Evolutionary conservation across 2,797 vertebrate genomes (phyloP), one percentile per base, ranked within the genome.

Genomic region (Vireo griseus): DNA sequence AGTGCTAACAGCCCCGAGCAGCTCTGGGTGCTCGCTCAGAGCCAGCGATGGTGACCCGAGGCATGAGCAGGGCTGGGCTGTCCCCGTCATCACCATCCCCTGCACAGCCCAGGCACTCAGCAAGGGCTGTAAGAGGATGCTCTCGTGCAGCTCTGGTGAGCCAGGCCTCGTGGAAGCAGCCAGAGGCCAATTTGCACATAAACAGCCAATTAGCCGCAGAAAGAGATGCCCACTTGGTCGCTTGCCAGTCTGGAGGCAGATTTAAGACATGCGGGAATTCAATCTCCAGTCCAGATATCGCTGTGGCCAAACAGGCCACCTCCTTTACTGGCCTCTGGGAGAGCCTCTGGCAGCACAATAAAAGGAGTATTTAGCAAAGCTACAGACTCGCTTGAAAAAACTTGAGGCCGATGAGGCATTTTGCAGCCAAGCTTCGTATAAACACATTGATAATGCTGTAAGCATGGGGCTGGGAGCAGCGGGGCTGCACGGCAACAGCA

Each of bases 301-400:
- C 57, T 54, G 47, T 33, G 88, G 94, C 81, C 96, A 95, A 89
- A 45, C 47, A 74, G 74, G 81, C 84, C 95, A 86, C 68, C 75
- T 94, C 93, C 91, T 92, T 21, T 5, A 3, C 82, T 69, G 67
- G 71, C 88, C 88, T 65, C 68, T 57, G 66, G 68, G 68, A 93
- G 33, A 83, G 75, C 72, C 81, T 50, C 89, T 93, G 95, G 95
- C 94, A 96, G 91, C 84, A 71, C 94, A 86, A 83, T 77, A 91
- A 93, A 91, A 92, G 91, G 58, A 87, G 57, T 9, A 87, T 96
- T 97, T 95, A 94, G 72, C 48, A 55, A 78, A 94, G 78, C 78
- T 82, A 57, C 40, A 69, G 65, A 10, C 75, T 86, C 0, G 6
- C 45, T 51, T 33, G 73, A 52, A 83, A 94, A 93, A 85, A 7